Evolutionary conservation across 2,888 invertebrate species (phyloP), one percentile per base, ranked within the genome.

Genomic region (Minunthozetes semirufus): DNA sequence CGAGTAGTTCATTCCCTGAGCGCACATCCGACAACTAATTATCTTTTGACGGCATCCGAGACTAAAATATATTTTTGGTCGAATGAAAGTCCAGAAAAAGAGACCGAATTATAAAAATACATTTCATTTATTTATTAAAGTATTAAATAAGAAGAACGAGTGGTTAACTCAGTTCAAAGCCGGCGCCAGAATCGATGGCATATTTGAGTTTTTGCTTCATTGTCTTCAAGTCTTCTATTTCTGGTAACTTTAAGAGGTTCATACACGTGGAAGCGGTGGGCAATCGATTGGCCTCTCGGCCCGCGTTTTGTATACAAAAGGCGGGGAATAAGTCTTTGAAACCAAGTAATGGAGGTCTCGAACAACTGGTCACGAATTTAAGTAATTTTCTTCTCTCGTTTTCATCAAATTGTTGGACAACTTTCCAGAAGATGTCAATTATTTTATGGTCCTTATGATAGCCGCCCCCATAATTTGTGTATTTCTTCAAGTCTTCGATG

Each of bases 361-460:
- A 98, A 82, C 98, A 98, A 82, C 96, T 95, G 1, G 99, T 99
- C 59, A 98, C 97, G 85, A 99, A 99, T 84, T 96, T 96, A 11
- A 99, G 86, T 73, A 99, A 85, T 81, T 92, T 91, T 76, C 94
- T 87, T 77, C 90, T 89, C 83, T 95, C 92, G 73, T 87, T 86
- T 82, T 94, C 93, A 72, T 88, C 89, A 82, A 98, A 94, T 66
- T 87, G 87, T 74, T 88, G 87, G 11, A 97, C 87, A 53, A 93
- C 92, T 79, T 88, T 88, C 98, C 98, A 98, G 84, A 98, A 98
- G 75, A 88, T 86, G 77, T 87, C 82, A 77, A 97, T 93, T 0
- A 93, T 94, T 2, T 89, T 90, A 85, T 95, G 94, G 72, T 90
- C 88, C 15, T 86, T 86, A 15, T 88, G 86, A 82, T 93, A 96